Evolutionary conservation across 2,113 vertebrate genomes (phyloP).

Genomic region (Pelodiscus sinensis): DNA sequence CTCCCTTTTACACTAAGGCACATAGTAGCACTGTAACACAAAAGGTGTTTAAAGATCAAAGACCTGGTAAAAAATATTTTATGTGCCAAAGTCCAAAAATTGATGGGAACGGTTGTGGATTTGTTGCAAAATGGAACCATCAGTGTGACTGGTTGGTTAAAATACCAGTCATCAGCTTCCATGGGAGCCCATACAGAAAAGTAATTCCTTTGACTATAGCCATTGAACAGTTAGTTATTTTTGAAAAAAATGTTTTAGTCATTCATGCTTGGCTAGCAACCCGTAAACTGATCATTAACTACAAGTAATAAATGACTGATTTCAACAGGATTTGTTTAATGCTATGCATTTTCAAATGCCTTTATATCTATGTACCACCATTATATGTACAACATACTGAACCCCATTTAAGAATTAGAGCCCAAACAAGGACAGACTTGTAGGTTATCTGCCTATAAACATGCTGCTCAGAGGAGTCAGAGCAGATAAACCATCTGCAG

Average conservation of each 20-base stretch:
- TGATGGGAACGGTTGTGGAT: neutral
- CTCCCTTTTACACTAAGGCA: neutral
- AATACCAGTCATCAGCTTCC: constrained; percentile 8
- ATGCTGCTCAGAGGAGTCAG: neutral
- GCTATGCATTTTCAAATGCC: neutral
- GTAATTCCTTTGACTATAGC: neutral
- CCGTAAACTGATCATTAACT: constrained; percentile 41
- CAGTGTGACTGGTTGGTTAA: constrained; percentile 19
- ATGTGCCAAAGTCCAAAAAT: neutral
- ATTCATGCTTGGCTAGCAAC: constrained; percentile 48
- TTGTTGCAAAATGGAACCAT: constrained; percentile 8
- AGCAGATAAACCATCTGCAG: constrained; percentile 49
- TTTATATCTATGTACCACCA: constrained; percentile 43
- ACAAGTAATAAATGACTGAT: neutral
- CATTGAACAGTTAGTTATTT: neutral
- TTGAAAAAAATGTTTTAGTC: constrained; percentile 38
- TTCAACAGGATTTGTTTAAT: constrained; percentile 7
- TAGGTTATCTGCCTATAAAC: constrained; percentile 61
- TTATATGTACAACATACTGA: constrained; percentile 38
- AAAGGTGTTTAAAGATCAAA: constrained; percentile 43
- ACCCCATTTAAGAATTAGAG: neutral
- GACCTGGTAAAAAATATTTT: neutral
- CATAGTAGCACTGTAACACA: neutral
- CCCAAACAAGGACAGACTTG: constrained; percentile 20
- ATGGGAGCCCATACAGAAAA: neutral